These are phyloP conservation scores for Bombycilla garrulus DNA, from an alignment of 2,113 vertebrate genomes.

Conservation along the genomic window DNA sequence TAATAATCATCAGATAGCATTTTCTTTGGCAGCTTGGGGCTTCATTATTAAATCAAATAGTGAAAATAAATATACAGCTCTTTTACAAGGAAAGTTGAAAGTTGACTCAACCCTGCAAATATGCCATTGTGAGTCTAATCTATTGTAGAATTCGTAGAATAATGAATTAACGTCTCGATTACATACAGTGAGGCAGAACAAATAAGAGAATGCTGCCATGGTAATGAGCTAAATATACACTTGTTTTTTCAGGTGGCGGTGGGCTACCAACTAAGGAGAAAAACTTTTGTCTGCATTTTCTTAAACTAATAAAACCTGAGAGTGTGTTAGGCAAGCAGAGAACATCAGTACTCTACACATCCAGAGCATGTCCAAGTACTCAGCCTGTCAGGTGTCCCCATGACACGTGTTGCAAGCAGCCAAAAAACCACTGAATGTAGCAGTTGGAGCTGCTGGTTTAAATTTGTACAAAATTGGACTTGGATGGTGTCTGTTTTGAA, in stretches of 20 bases:
- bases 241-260: background rate
- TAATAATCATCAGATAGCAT: constrained; percentile 26
- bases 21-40: constrained; percentile 15
- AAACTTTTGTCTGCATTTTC: background rate
- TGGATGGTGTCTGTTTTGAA: background rate
- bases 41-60: constrained; percentile 11
- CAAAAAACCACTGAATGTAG: background rate
- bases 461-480: background rate
- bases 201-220: background rate
- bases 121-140: constrained; percentile 4
- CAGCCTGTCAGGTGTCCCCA: background rate
- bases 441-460: background rate
- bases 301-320: background rate
- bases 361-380: background rate
- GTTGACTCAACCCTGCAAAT: constrained; percentile 18
- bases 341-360: background rate
- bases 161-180: constrained; percentile 9
- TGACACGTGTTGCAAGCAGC: background rate
- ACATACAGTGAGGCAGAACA: background rate
- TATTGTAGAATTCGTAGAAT: constrained; percentile 2
- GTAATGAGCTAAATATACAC: background rate
- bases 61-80: constrained; percentile 6
- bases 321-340: background rate
- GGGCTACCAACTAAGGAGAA: background rate
- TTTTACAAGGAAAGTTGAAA: background rate